A percentile compares a stretch with the other conserved stretches of the same genome.
Evolutionary conservation across 1,140 invertebrate genomes (phyloP).

Genomic region (Drosophila sp.): DNA sequence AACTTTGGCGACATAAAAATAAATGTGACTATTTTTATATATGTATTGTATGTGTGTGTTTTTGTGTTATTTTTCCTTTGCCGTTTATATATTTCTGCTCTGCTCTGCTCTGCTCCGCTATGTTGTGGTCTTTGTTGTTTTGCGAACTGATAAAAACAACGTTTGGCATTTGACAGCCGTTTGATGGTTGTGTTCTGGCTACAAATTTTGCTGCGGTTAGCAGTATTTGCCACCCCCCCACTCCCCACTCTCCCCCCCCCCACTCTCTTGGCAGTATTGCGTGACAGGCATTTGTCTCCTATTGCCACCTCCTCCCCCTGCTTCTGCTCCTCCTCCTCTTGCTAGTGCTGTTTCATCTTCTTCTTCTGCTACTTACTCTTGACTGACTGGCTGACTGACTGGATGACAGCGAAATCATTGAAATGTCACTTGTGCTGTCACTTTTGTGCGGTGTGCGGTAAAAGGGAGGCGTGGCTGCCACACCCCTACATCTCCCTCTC

Average conservation of each 20-base stretch:
- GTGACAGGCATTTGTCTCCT: conserved; percentile 58
- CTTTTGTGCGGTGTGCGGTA: conserved; percentile 32
- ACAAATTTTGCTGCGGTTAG: conserved; percentile 50
- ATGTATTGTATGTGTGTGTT: neutral
- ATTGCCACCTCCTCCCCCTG: neutral
- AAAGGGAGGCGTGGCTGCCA: neutral
- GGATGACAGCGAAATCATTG: conserved; percentile 64
- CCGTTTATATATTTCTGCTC: conserved; percentile 17
- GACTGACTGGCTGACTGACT: conserved; percentile 39
- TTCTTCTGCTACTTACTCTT: conserved; percentile 10
- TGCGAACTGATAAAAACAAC: conserved; percentile 51
- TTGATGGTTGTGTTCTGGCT: conserved; percentile 39
- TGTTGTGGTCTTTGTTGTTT: conserved; percentile 17
- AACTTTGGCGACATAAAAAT: conserved; percentile 29
- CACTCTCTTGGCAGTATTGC: conserved; percentile 33
- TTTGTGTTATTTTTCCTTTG: conserved; percentile 4
- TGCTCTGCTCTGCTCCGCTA: conserved; percentile 5
- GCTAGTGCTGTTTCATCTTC: neutral
- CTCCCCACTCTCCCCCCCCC: neutral
- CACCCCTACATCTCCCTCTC: neutral
- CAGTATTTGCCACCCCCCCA: conserved; percentile 34
- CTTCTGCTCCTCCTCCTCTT: neutral
- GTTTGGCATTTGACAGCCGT: conserved; percentile 58
- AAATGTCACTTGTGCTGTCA: conserved; percentile 66
- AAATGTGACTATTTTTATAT: conserved; percentile 28